A percentile compares a stretch with the other conserved stretches of the same genome.
Evolutionary conservation across 2,888 invertebrate species (phyloP).

Genomic region (Euclidia mi): DNA sequence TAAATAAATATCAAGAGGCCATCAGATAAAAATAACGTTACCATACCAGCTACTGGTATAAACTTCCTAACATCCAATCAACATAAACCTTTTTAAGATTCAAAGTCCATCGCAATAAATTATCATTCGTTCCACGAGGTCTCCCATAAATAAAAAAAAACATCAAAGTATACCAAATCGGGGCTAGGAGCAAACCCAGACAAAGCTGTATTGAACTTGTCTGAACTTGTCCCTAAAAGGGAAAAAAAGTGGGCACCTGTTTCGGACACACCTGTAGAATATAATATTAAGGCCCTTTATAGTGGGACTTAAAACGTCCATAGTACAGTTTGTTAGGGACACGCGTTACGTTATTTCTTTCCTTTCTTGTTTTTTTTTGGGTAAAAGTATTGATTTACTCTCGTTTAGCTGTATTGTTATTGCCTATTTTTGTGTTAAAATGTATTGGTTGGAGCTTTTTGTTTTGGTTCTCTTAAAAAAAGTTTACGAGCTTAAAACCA

Average conservation of each 20-base stretch:
- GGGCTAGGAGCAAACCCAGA: constrained; percentile 73
- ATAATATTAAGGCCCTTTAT: constrained; percentile 64
- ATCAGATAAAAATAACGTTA: constrained; percentile 21
- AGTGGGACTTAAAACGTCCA: constrained; percentile 46
- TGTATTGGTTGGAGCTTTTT: constrained; percentile 32
- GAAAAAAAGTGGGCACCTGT: constrained; percentile 75
- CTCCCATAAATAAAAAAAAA: constrained; percentile 59
- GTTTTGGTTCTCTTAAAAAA: constrained; percentile 23
- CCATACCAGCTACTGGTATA: constrained; percentile 36
- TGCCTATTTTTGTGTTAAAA: constrained; percentile 50
- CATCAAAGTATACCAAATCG: constrained; percentile 72
- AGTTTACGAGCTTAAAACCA: constrained; percentile 24
- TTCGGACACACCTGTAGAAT: constrained; percentile 83
- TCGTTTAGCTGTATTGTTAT: constrained; percentile 53
- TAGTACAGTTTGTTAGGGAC: constrained; percentile 55
- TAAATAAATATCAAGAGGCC: not conserved
- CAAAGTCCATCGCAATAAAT: constrained; percentile 75
- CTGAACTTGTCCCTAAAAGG: constrained; percentile 72
- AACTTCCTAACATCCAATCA: constrained; percentile 27
- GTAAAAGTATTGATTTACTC: constrained; percentile 56
- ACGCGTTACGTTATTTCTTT: constrained; percentile 22
- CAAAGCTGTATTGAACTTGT: constrained; percentile 83
- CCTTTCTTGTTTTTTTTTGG: constrained; percentile 25
- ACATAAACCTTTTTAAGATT: constrained; percentile 59
- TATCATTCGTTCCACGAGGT: constrained; percentile 71